phyloP scores from a whole-genome alignment of 92 coral and sea anemone species.

The Virgularia gustaviana region DNA sequence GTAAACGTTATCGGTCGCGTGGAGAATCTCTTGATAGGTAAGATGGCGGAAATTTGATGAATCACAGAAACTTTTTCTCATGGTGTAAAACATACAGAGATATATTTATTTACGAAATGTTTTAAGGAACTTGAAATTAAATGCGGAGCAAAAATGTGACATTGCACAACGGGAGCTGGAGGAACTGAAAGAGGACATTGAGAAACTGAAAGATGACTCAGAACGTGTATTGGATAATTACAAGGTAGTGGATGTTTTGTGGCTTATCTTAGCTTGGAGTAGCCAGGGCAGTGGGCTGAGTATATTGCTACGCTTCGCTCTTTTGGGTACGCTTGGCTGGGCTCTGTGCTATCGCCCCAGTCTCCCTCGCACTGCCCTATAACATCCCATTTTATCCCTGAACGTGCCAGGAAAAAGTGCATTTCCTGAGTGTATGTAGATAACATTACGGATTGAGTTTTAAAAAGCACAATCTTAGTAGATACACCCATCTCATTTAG shows the following conservation, averaged over 20 bases:
- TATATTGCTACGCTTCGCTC: no score
- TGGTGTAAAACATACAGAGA: neutral
- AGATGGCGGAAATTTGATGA: neutral
- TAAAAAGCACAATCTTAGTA: neutral
- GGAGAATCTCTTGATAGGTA: slow-evolving; percentile 98
- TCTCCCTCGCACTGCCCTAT: no score
- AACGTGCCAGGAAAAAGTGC: no score
- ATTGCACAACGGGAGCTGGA: slow-evolving; percentile 97
- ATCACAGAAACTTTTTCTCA: neutral
- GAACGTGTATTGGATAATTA: slow-evolving; percentile 92
- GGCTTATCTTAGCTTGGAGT: neutral
- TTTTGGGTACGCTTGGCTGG: no score
- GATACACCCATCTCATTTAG: slow-evolving; percentile 46
- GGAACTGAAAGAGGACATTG: slow-evolving; percentile 92
- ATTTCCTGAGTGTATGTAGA: no score
- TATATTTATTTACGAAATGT: neutral
- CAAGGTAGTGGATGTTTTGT: slow-evolving; percentile 74
- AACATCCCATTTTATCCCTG: no score
- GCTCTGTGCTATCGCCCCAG: no score
- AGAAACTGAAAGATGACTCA: slow-evolving; percentile 86
- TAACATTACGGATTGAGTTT: no score
- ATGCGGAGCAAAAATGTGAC: slow-evolving; percentile 98
- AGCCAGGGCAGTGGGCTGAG: neutral
- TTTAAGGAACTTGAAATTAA: slow-evolving; percentile 80
- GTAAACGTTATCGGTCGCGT: slow-evolving; percentile 83